phyloP scores from a whole-genome alignment of 2,797 vertebrate species.

The Myotis daubentonii region DNA sequence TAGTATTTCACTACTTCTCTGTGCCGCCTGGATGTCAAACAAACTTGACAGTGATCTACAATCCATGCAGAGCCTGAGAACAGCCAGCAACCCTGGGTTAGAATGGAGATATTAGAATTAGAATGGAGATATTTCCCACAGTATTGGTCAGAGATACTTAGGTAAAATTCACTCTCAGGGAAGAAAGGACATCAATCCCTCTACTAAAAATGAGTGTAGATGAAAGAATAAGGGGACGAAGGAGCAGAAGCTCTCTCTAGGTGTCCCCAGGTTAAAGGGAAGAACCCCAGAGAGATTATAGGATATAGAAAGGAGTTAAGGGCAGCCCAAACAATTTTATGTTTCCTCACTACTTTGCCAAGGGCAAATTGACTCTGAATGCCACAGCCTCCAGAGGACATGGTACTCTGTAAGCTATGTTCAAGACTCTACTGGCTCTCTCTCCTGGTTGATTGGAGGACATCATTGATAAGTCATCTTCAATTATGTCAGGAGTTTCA shows the following conservation, averaged over 20 bases:
- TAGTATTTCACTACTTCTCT: background rate
- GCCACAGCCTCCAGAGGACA: background rate
- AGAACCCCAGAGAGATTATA: background rate
- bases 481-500: conserved; percentile 67
- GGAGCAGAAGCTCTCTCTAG: background rate
- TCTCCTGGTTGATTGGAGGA: conserved; percentile 54
- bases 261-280: background rate
- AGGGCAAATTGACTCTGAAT: conserved; percentile 18
- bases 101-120: background rate
- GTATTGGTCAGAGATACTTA: background rate
- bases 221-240: background rate
- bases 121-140: background rate
- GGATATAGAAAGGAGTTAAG: background rate
- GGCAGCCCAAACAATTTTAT: background rate
- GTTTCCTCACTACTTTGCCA: background rate
- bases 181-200: background rate
- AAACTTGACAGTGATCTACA: background rate
- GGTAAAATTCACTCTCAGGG: background rate
- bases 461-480: conserved; percentile 74
- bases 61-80: too few species aligned
- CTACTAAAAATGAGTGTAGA: background rate
- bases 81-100: background rate
- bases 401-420: background rate
- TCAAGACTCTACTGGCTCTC: background rate
- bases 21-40: background rate